Percentiles rank a stretch among this genome's conserved stretches.
These are phyloP conservation scores for Sorex maritimensis DNA, from an alignment of 2,797 vertebrate species.

Conservation along the genomic window DNA sequence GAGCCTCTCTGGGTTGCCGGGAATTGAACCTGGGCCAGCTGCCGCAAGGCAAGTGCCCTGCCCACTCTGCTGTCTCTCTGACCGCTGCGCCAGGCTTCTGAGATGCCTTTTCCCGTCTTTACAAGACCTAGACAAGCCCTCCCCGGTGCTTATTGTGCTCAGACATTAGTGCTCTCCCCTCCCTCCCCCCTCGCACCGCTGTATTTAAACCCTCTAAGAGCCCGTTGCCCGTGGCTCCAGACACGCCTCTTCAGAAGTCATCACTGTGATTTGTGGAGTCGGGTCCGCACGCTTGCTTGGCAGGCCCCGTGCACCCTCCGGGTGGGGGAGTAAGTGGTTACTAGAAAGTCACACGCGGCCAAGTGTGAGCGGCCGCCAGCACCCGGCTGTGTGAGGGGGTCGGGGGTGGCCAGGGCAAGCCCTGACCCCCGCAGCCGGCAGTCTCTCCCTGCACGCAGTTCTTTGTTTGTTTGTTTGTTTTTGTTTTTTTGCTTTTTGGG, in stretches of 20 bases:
- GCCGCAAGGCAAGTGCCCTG: no score
- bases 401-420: background rate
- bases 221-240: no score
- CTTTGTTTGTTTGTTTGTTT: background rate
- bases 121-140: background rate
- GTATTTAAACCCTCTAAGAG: no score
- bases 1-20: no score
- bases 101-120: background rate
- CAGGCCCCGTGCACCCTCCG: background rate
- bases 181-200: background rate
- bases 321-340: slow-evolving; percentile 55
- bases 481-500: no score
- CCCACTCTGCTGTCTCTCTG: no score
- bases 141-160: background rate
- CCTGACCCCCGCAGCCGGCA: background rate
- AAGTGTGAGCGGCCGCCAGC: background rate
- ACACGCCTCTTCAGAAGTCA: background rate
- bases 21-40: no score
- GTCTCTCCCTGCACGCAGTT: background rate
- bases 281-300: slow-evolving; percentile 26
- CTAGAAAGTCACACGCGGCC: slow-evolving; percentile 64
- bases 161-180: background rate
- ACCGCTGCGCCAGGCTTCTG: no score
- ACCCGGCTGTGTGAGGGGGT: background rate
- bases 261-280: background rate